Conservation (phyloP, 2,113 vertebrate species). For the Megaceryle maxima region DNA sequence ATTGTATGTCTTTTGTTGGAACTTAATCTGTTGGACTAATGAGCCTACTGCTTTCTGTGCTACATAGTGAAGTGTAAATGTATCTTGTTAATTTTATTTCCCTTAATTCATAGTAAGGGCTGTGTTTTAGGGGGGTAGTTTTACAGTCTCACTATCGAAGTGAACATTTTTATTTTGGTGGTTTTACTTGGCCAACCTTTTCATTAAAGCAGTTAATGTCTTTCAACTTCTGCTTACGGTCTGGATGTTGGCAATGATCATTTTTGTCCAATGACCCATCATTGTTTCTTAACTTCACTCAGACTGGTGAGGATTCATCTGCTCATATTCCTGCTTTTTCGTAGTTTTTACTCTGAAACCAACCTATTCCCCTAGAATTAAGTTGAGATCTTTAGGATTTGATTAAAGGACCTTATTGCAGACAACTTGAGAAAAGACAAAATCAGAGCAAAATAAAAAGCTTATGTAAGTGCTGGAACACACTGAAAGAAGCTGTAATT, state of each 20-base stretch:
- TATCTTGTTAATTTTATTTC: not conserved
- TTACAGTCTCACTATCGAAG: not conserved
- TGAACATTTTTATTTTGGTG: not conserved
- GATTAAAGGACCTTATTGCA: not conserved
- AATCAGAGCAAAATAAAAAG: not conserved
- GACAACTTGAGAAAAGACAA: not conserved
- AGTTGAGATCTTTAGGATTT: not conserved
- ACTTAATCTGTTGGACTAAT: not conserved
- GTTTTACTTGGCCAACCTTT: not conserved
- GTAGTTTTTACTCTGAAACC: not conserved
- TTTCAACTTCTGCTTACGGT: not conserved
- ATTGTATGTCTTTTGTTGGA: not conserved
- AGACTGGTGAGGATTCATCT: not conserved
- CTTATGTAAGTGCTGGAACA: not conserved
- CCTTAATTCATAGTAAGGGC: not conserved
- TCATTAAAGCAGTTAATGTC: not conserved
- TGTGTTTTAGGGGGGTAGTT: not conserved
- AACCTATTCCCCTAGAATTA: not conserved
- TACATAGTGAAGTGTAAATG: not conserved
- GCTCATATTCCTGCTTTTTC: not conserved
- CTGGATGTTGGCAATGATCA: not conserved
- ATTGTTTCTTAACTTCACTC: not conserved
- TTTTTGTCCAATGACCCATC: not conserved
- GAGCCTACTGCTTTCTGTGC: not conserved
- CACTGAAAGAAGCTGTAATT: not conserved